Evolutionary conservation across 2,888 invertebrate genomes (phyloP), one percentile per base, ranked within the genome.

Genomic region (Cyclophora albipunctata): DNA sequence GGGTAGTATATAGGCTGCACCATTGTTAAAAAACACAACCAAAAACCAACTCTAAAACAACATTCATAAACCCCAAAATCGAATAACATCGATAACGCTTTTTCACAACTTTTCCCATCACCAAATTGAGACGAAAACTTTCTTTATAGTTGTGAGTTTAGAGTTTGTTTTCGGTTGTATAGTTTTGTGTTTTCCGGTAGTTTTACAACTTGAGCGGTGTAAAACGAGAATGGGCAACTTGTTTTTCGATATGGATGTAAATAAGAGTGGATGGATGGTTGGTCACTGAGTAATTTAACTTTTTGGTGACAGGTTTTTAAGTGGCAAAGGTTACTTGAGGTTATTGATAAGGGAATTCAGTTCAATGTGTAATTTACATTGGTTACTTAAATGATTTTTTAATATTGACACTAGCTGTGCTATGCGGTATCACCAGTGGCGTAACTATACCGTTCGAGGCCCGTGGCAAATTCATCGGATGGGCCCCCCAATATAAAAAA

Each of bases 221-320:
- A 63, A 69, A 78, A 73, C 69, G 77, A 83, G 83, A 84, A 82
- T 82, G 79, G 85, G 79, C 78, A 74, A 83, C 79, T 83, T 83
- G 84, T 84, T 78, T 67, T 68, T 63, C 67, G 87, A 87, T 87
- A 87, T 78, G 74, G 71, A 87, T 87, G 88, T 84, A 85, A 88
- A 88, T 88, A 79, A 68, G 74, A 66, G 66, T 80, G 75, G 81
- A 80, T 78, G 82, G 84, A 81, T 86, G 84, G 62, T 66, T 83
- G 86, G 85, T 81, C 86, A 84, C 83, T 83, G 73, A 82, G 74
- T 73, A 78, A 71, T 75, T 64, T 70, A 66, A 52, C 42, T 53
- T 66, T 67, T 60, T 60, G 66, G 71, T 69, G 57, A 54, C 49
- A 53, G 52, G 53, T 63, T 64, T 54, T 54, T 44, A 45, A 50